These are phyloP conservation scores for Stictocephala bisonia DNA, from an alignment of 2,888 invertebrate species.

Conservation along the genomic window DNA sequence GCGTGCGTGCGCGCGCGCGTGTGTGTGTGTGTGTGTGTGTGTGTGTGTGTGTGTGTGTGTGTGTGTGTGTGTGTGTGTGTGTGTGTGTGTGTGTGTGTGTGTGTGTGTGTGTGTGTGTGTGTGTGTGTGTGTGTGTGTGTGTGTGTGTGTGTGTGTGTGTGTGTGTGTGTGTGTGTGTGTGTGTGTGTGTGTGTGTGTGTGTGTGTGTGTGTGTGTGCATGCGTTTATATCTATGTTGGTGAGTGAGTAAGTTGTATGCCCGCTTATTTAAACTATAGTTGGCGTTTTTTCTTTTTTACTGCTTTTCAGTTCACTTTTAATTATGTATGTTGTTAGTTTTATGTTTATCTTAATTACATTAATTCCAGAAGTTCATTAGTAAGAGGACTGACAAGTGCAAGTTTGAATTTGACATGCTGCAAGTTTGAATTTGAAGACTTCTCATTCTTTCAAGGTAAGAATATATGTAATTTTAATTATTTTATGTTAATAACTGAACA, in stretches of 20 bases:
- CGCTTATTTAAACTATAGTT: too few species aligned
- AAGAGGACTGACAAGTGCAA: too few species aligned
- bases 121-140: constrained; percentile 16
- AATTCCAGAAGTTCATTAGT: too few species aligned
- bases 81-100: constrained; percentile 13
- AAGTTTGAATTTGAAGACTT: too few species aligned
- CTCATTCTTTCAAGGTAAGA: too few species aligned
- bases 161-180: constrained; percentile 19
- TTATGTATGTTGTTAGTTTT: too few species aligned
- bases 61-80: constrained; percentile 13
- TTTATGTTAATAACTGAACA: too few species aligned
- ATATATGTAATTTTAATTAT: too few species aligned
- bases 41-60: constrained; percentile 13
- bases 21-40: constrained; percentile 13
- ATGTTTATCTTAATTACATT: too few species aligned
- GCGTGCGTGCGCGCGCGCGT: background rate
- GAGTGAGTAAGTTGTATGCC: background rate
- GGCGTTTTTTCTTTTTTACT: too few species aligned
- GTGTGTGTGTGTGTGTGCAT: constrained; percentile 12
- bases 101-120: constrained; percentile 13
- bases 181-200: constrained; percentile 19
- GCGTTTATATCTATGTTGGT: background rate
- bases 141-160: constrained; percentile 19
- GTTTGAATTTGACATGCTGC: too few species aligned
- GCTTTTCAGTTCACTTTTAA: too few species aligned